Evolutionary conservation across 1,140 invertebrate species (phyloP).

Genomic region (Stenopsyche tienmushanensis): DNA sequence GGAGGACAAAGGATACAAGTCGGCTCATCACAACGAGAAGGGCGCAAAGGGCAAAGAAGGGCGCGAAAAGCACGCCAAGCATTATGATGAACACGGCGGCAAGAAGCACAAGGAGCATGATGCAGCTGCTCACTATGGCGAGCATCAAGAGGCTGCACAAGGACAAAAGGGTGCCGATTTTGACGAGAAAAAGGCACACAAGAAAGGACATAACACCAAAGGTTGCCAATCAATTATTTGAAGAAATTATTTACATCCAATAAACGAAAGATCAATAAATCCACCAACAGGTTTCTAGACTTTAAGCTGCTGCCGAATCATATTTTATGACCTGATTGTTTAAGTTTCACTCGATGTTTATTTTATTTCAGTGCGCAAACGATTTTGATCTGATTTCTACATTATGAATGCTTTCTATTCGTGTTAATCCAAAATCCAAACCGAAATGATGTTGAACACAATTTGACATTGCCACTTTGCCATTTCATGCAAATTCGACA

Average conservation of each 20-base stretch:
- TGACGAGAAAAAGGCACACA: slow-evolving; percentile 60
- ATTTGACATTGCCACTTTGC: too few species aligned
- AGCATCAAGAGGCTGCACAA: slow-evolving; percentile 53
- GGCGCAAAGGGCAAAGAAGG: slow-evolving; percentile 58
- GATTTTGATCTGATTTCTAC: too few species aligned
- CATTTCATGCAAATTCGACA: too few species aligned
- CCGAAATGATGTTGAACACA: too few species aligned
- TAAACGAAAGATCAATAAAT: background rate
- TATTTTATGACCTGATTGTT: too few species aligned
- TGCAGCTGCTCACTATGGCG: slow-evolving; percentile 51
- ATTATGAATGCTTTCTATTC: too few species aligned
- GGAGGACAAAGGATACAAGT: slow-evolving; percentile 56
- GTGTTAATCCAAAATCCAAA: too few species aligned
- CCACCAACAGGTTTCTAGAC: too few species aligned
- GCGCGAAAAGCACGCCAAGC: slow-evolving; percentile 54
- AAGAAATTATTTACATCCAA: slow-evolving; percentile 8
- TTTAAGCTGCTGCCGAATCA: too few species aligned
- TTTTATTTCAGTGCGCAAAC: too few species aligned
- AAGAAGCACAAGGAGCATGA: slow-evolving; percentile 59
- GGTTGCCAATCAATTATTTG: too few species aligned
- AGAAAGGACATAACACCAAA: slow-evolving; percentile 63
- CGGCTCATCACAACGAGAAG: slow-evolving; percentile 57
- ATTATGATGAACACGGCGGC: slow-evolving; percentile 54
- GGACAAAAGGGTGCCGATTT: slow-evolving; percentile 57
- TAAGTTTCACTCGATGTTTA: too few species aligned